Percentiles rank a stretch among this genome's conserved stretches.
Evolutionary conservation across 2,797 vertebrate species (phyloP).

Genomic region (Uromys caudimaculatus): DNA sequence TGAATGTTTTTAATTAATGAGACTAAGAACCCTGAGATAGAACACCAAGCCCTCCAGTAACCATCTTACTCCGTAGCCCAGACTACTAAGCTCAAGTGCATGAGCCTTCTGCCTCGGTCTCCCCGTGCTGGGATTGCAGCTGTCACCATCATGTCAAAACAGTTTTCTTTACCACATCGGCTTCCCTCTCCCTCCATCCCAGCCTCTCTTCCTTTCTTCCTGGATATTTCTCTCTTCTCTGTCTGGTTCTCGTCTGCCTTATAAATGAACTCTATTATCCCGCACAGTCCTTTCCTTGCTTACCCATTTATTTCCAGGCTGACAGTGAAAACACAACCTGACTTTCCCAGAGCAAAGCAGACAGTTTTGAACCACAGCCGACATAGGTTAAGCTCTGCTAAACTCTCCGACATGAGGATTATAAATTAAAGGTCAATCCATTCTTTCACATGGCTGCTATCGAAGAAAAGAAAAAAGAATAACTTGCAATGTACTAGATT

Average conservation of each 20-base stretch:
- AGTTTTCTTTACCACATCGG: neutral
- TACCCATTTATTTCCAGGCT: conserved; percentile 5
- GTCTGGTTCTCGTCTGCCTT: neutral
- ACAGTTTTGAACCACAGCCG: conserved; percentile 45
- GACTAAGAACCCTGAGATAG: neutral
- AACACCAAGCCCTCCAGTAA: neutral
- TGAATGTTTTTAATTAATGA: neutral
- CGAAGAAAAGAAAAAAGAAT: neutral
- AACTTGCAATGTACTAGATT: conserved; percentile 46
- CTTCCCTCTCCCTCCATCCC: neutral
- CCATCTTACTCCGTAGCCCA: neutral
- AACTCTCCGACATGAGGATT: conserved; percentile 68
- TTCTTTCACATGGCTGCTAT: conserved; percentile 60
- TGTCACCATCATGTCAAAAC: neutral
- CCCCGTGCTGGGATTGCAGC: neutral
- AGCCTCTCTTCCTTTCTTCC: neutral
- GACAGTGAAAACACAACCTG: conserved; percentile 20
- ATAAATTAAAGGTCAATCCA: conserved; percentile 78
- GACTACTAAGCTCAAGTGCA: neutral
- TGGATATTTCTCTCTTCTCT: neutral
- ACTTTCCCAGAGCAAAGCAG: conserved; percentile 62
- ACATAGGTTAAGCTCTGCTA: conserved; percentile 75
- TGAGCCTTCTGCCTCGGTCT: neutral
- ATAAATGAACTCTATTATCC: neutral
- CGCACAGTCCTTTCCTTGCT: neutral